Percentiles rank a stretch among this genome's conserved stretches.
These are phyloP conservation scores for Syngnathus rostellatus DNA, from an alignment of 2,797 vertebrate genomes.

Conservation along the genomic window DNA sequence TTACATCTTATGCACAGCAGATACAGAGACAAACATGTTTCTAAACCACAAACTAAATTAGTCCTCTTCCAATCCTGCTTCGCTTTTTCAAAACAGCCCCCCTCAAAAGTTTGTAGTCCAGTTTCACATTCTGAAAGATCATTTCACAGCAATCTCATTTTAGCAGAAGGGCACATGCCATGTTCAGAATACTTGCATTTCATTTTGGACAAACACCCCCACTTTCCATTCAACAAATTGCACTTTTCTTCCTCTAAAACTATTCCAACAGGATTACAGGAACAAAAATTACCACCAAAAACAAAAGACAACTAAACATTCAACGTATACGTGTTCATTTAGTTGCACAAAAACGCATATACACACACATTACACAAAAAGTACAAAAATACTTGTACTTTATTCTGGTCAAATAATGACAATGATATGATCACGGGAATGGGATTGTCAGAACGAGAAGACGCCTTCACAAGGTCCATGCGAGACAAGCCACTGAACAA, in stretches of 20 bases:
- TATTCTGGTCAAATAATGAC: constrained; percentile 64
- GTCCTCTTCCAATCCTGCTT: constrained; percentile 52
- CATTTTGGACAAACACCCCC: constrained; percentile 43
- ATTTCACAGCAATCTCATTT: constrained; percentile 60
- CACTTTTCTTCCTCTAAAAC: constrained; percentile 67
- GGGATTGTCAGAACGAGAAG: constrained; percentile 58
- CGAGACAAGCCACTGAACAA: constrained; percentile 65
- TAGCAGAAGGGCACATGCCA: constrained; percentile 58
- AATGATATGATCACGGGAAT: constrained; percentile 56
- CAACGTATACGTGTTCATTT: constrained; percentile 72
- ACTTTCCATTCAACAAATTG: constrained; percentile 68
- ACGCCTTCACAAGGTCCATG: constrained; percentile 66
- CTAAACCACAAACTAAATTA: constrained; percentile 71
- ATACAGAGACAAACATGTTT: constrained; percentile 70
- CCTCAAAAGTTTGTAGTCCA: constrained; percentile 56
- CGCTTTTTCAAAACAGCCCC: constrained; percentile 52
- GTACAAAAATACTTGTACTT: constrained; percentile 64
- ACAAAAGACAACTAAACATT: constrained; percentile 67
- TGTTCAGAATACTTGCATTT: constrained; percentile 42
- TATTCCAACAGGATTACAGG: constrained; percentile 64
- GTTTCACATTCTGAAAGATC: constrained; percentile 71
- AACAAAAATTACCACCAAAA: constrained; percentile 67
- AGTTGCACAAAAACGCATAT: constrained; percentile 73
- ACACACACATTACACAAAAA: constrained; percentile 67
- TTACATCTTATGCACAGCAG: constrained; percentile 72